phyloP scores from a whole-genome alignment of 2,888 invertebrate genomes.

The Hirtodrosophila trivittata region DNA sequence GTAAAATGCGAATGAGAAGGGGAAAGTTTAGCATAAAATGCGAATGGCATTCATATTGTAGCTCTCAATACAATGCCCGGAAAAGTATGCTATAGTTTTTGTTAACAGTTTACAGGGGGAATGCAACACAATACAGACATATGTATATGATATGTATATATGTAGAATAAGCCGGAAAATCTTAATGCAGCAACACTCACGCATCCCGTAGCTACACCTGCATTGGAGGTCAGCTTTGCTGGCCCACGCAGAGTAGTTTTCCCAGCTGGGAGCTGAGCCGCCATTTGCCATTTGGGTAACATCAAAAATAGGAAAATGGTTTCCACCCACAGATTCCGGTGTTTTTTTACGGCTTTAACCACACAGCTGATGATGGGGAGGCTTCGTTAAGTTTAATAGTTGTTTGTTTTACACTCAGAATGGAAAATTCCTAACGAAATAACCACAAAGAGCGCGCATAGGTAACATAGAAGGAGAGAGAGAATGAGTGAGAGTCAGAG shows the following conservation, averaged over 20 bases:
- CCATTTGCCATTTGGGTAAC: conserved; percentile 56
- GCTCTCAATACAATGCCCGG: neutral
- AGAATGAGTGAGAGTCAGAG: neutral
- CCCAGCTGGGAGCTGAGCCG: conserved; percentile 58
- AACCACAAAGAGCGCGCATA: conserved; percentile 8
- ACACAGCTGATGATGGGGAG: conserved; percentile 49
- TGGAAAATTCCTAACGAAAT: conserved; percentile 11
- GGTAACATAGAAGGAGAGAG: neutral
- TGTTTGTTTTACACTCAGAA: conserved; percentile 13
- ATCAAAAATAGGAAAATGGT: conserved; percentile 29
- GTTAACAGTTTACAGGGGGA: neutral
- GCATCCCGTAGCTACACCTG: conserved; percentile 4
- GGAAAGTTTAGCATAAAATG: too few relatives aligned
- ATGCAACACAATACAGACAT: neutral
- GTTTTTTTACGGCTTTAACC: conserved; percentile 13
- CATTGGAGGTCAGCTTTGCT: conserved; percentile 40
- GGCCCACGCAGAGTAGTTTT: conserved; percentile 56
- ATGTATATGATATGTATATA: conserved; percentile 7
- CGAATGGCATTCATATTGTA: neutral
- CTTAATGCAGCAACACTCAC: conserved; percentile 57
- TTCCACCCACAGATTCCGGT: conserved; percentile 30
- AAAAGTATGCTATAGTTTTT: conserved; percentile 26
- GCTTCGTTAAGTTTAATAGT: conserved; percentile 9
- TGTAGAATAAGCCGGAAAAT: conserved; percentile 46
- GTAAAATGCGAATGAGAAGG: too few relatives aligned